Evolutionary conservation across 1,140 invertebrate genomes (phyloP).

Genomic region (Triops longicaudatus): DNA sequence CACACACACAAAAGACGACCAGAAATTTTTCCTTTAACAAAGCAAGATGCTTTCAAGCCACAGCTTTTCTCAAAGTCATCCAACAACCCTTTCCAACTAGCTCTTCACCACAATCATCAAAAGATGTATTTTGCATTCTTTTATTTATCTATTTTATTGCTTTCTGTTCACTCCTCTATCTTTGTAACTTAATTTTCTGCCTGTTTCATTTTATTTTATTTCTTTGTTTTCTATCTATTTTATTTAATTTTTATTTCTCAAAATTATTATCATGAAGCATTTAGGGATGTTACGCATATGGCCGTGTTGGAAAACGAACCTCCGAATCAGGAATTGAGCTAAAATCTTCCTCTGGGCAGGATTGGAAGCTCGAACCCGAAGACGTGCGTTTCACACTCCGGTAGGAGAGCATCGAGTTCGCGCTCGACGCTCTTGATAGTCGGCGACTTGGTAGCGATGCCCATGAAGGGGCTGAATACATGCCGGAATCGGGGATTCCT

Average conservation of each 20-base stretch:
- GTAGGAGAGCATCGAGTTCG: not conserved
- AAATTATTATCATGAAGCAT: not conserved
- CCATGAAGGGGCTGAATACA: constrained; percentile 51
- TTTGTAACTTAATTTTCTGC: too few relatives aligned
- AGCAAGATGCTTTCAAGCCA: too few relatives aligned
- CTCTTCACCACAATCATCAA: too few relatives aligned
- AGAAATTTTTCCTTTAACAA: too few relatives aligned
- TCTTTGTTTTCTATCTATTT: not conserved
- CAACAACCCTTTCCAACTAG: too few relatives aligned
- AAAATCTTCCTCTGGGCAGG: not conserved
- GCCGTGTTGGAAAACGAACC: not conserved
- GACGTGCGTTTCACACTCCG: not conserved
- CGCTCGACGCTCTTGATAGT: constrained; percentile 1
- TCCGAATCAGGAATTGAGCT: not conserved
- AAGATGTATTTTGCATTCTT: too few relatives aligned
- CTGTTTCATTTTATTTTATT: too few relatives aligned
- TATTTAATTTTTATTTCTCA: not conserved
- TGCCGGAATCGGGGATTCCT: not conserved
- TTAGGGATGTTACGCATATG: not conserved
- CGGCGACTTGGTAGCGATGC: constrained; percentile 46
- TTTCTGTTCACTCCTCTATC: too few relatives aligned
- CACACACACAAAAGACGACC: too few relatives aligned
- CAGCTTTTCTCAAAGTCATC: too few relatives aligned
- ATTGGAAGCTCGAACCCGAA: not conserved
- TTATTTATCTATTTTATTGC: too few relatives aligned